Percentiles rank a stretch among this genome's conserved stretches.
Evolutionary conservation across 2,888 invertebrate species (phyloP).

Genomic region (Protonemura montana): DNA sequence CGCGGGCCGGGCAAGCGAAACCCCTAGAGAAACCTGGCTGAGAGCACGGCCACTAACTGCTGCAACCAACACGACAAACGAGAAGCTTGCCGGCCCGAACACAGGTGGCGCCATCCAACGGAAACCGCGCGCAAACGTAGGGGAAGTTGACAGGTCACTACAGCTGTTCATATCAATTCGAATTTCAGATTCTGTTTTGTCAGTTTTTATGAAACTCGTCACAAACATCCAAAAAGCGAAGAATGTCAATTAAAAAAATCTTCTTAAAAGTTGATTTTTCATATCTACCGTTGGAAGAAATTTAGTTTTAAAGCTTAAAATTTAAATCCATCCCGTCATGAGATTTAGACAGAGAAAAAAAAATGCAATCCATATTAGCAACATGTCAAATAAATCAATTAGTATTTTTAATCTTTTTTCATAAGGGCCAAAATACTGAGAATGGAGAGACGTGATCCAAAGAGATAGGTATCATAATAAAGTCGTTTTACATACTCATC

Average conservation of each 20-base stretch:
- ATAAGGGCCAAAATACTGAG: not conserved
- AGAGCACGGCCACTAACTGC: not conserved
- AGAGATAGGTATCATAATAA: not conserved
- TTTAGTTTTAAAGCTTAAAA: no score
- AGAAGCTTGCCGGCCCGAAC: not conserved
- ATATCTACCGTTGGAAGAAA: no score
- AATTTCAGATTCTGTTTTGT: no score
- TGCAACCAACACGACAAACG: not conserved
- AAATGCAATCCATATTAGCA: not conserved
- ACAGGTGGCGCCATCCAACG: not conserved
- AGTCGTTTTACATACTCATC: constrained; percentile 8
- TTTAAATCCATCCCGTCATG: no score
- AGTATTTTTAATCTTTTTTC: not conserved
- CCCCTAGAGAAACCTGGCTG: not conserved
- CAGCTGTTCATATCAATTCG: no score
- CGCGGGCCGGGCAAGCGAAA: not conserved
- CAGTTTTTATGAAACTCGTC: no score
- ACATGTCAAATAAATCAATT: constrained; percentile 25
- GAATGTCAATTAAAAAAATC: no score
- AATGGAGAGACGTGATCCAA: not conserved
- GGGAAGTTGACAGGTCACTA: no score
- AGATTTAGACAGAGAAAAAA: no score
- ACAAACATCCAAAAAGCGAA: no score
- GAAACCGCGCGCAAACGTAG: no score
- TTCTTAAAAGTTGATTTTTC: no score